Evolutionary conservation across 2,113 vertebrate genomes (phyloP), one percentile per base, ranked within the genome.

Genomic region (Podiceps cristatus): DNA sequence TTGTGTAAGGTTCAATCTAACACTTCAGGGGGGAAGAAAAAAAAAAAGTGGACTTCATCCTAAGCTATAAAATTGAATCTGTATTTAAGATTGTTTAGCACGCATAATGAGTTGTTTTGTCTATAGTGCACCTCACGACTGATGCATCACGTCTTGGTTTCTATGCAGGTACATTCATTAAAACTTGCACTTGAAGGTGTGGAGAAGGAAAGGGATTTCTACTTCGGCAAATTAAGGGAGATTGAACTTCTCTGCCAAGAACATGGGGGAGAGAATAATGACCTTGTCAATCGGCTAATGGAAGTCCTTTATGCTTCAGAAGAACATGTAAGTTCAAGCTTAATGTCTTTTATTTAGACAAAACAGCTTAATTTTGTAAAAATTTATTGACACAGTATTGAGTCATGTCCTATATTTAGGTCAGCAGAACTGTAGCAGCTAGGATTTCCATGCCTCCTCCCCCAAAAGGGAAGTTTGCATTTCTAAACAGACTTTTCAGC

Each of bases 161-260:
- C 8, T 84, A 67, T 75, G 12, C 93, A 99, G 99, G 98, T 99
- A 97, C 99, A 99, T 98, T 99, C 99, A 45, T 98, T 99, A 98
- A 99, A 99, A 98, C 98, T 98, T 97, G 99, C 99, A 96, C 99
- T 99, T 89, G 99, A 99, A 98, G 99, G 99, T 1, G 98, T 99
- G 98, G 99, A 99, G 97, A 99, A 99, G 96, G 99, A 99, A 98
- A 98, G 99, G 95, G 99, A 99, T 98, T 99, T 99, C 98, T 99
- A 99, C 98, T 99, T 99, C 47, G 99, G 99, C 86, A 99, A 99
- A 98, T 98, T 99, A 98, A 98, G 99, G 92, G 99, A 99, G 97
- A 99, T 99, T 91, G 99, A 99, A 97, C 98, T 99, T 62, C 98
- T 99, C 91, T 99, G 99, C 98, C 99, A 99, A 97, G 99, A 99